Evolutionary conservation across 2,888 invertebrate species (phyloP).

Genomic region (Carcina quercana): DNA sequence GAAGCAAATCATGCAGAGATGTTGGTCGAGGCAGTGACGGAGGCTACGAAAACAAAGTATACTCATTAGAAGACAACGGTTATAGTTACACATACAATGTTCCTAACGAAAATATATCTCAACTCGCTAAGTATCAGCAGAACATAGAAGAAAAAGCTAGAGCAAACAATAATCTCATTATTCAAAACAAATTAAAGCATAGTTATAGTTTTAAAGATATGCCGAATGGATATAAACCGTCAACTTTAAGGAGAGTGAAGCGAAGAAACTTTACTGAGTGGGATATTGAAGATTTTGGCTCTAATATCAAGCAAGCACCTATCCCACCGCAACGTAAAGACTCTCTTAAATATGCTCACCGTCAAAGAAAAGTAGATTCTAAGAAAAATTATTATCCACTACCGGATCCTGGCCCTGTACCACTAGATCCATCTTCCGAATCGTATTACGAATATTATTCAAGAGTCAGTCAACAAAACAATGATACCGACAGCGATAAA

Average conservation of each 20-base stretch:
- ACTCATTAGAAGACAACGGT: conserved; percentile 45
- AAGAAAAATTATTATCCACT: conserved; percentile 57
- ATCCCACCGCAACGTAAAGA: conserved; percentile 62
- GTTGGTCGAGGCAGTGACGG: conserved; percentile 48
- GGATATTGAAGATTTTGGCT: conserved; percentile 64
- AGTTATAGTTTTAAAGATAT: conserved; percentile 76
- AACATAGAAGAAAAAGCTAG: conserved; percentile 70
- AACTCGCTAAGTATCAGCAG: conserved; percentile 78
- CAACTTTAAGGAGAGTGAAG: conserved; percentile 71
- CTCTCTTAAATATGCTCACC: conserved; percentile 67
- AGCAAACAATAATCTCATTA: conserved; percentile 69
- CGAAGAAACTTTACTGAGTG: conserved; percentile 74
- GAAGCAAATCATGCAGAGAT: conserved; percentile 68
- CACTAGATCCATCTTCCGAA: conserved; percentile 62
- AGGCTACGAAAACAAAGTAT: conserved; percentile 42
- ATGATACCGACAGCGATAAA: conserved; percentile 66
- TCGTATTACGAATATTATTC: conserved; percentile 71
- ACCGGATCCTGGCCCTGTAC: conserved; percentile 64
- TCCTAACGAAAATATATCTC: conserved; percentile 63
- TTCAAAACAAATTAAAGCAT: conserved; percentile 66
- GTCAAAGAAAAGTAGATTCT: conserved; percentile 63
- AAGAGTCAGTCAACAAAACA: conserved; percentile 66
- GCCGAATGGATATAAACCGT: conserved; percentile 76
- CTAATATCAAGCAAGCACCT: conserved; percentile 53
- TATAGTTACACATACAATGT: conserved; percentile 43